Conservation (phyloP, 2,888 invertebrate genomes). For the Herminia tarsipennalis region DNA sequence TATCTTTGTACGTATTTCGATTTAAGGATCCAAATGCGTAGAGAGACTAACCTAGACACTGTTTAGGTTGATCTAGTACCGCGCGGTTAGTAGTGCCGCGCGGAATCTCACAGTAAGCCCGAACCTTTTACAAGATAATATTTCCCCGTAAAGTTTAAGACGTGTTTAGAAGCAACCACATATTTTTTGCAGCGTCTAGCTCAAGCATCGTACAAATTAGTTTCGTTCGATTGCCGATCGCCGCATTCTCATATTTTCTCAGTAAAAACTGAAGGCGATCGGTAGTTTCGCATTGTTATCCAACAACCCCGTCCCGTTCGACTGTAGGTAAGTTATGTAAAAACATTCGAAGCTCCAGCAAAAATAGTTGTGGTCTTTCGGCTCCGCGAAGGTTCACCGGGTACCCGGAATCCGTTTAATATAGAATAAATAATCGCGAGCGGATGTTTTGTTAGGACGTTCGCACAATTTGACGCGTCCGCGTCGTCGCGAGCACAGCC, state of each 20-base stretch:
- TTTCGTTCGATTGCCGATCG: not conserved
- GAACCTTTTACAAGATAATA: too few species aligned
- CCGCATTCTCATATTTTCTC: not conserved
- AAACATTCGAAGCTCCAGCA: not conserved
- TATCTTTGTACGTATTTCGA: too few species aligned
- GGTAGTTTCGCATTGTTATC: not conserved
- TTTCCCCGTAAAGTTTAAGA: too few species aligned
- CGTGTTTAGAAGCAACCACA: too few species aligned
- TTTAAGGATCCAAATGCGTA: too few species aligned
- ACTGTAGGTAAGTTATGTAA: constrained; percentile 3
- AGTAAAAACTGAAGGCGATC: not conserved
- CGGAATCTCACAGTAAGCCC: too few species aligned
- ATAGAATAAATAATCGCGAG: constrained; percentile 3
- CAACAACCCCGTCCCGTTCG: not conserved
- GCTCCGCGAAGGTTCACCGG: not conserved
- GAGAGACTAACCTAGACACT: too few species aligned
- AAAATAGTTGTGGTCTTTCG: not conserved
- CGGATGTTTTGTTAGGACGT: constrained; percentile 3
- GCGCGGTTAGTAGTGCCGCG: too few species aligned
- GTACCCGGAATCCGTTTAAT: constrained; percentile 4
- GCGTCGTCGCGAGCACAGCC: not conserved
- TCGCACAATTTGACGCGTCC: not conserved
- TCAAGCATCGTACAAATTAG: too few species aligned
- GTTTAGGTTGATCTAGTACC: too few species aligned
- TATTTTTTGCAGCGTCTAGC: too few species aligned